Base-by-base conservation (phyloP, 2,113 vertebrate species). In the Podarcis raffonei region DNA sequence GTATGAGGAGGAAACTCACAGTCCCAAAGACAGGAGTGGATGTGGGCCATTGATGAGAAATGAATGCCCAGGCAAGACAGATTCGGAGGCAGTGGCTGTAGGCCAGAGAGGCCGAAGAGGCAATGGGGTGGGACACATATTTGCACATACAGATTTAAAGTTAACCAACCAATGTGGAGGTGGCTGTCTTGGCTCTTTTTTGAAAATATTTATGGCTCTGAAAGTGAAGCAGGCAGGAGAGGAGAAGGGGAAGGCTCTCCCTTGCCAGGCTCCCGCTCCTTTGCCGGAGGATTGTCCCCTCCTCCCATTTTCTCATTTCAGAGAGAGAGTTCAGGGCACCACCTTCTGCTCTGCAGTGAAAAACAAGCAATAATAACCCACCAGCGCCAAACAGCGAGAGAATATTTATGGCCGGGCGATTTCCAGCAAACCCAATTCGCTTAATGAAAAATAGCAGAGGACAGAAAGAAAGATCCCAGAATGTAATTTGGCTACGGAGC, bases 351-450 rank as follows among this genome's bases (percentile, higher is more conserved):
- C 69, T 66, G 85, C 78, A 66, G 80, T 25, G 81, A 68, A 57
- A 87, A 9, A 0, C 22, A 85, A 79, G 39, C 9, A 13, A 1
- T 1, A 77, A 77, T 2, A 87, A 83, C 88, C 81, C 0, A 0
- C n/a, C 83, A 0, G 72, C 2, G 2, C 77, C 0, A 27, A 79
- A 87, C 4, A 8, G 5, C 81, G 85, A 94, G 86, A 92, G 65
- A 91, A 13, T 68, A 78, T 89, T 93, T 91, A 92, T 35, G 86
- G 91, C 81, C 84, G 12, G 72, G 72, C 7, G 2, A 85, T 71
- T 92, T 48, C 89, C 92, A 84, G 92, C 91, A 93, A 94, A 92
- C 53, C 83, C 91, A 77, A 90, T 89, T 87, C 90, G 77, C 53
- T 83, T 93, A 85, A 94, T 68, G 86, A 94, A 84, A 91, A 93